phyloP scores from a whole-genome alignment of 1,140 invertebrate genomes.

The Muscidifurax raptorellus region DNA sequence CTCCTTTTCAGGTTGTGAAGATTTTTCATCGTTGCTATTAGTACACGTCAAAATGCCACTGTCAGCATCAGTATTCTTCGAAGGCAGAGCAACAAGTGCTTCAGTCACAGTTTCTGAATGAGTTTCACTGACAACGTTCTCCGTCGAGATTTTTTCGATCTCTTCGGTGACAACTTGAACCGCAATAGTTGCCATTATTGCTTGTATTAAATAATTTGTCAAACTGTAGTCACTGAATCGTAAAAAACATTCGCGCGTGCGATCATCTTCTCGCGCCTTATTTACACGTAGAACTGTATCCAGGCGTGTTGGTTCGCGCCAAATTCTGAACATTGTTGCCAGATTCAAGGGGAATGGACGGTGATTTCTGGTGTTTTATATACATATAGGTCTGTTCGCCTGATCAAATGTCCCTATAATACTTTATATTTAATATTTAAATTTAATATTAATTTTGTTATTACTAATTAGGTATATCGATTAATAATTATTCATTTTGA shows the following conservation, averaged over 20 bases:
- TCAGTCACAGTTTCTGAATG: conserved; percentile 1
- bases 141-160: not conserved
- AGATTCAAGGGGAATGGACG: not conserved
- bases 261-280: conserved; percentile 11
- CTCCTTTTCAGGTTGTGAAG: not conserved
- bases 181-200: conserved; percentile 30
- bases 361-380: not conserved
- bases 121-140: not conserved
- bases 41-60: conserved; percentile 21
- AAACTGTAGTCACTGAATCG: not conserved
- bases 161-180: not conserved
- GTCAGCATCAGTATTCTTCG: conserved; percentile 2
- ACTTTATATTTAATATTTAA: not conserved
- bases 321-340: conserved; percentile 31
- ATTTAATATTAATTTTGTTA: not conserved
- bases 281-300: not conserved
- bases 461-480: not conserved
- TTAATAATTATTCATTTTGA: not conserved
- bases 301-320: conserved; percentile 42
- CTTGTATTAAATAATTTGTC: not conserved
- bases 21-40: conserved; percentile 1
- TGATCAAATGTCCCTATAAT: not conserved
- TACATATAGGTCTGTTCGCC: not conserved
- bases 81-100: conserved; percentile 4
- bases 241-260: not conserved